Base-by-base conservation (phyloP, 1,140 invertebrate species). In the Melanaphis sacchari region DNA sequence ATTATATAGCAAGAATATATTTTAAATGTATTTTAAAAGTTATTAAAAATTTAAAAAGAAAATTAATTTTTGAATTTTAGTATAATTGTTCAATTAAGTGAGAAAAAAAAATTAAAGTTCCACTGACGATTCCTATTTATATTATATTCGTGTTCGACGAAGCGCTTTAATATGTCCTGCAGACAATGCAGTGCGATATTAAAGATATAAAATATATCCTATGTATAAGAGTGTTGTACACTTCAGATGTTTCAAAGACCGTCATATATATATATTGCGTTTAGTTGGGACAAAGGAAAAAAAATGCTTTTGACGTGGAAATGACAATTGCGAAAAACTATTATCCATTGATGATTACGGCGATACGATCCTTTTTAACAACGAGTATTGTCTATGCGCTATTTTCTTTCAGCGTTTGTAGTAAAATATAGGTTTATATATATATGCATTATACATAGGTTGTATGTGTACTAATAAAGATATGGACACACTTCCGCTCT, bases 221-320 rank as follows among this genome's bases (percentile, higher is more conserved):
- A 31, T 76, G 59, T n/a, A 76, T n/a, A 76, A n/a, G 82, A 41
- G 40, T 43, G 24, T 31, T 85, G 41, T 26, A 85, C 22, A 85
- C 38, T 85, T 85, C 41, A 43, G 40, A 9, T 8, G 82, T 26
- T 38, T 21, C 38, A 1, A 76, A 76, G 59, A 76, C 59, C 59
- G 4, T n/a, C n/a, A n/a, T 66, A 66, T n/a, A 54, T 54, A 54
- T 11, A 59, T 31, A 36, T n/a, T 49, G 43, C n/a, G n/a, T 36
- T 49, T n/a, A 5, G 31, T 49, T 21, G n/a, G 8, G 22, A 89
- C 43, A 89, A 89, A 52, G n/a, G 36, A 22, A 38, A 89, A 82
- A 85, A 89, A 89, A 52, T 38, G 87, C 87, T 89, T 88, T 52
- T 89, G 87, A 52, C 87, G n/a, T 89, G 87, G 87, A 52, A 89